Evolutionary conservation across 2,113 vertebrate species (phyloP), one percentile per base, ranked within the genome.

Genomic region (Menidia beryllina): DNA sequence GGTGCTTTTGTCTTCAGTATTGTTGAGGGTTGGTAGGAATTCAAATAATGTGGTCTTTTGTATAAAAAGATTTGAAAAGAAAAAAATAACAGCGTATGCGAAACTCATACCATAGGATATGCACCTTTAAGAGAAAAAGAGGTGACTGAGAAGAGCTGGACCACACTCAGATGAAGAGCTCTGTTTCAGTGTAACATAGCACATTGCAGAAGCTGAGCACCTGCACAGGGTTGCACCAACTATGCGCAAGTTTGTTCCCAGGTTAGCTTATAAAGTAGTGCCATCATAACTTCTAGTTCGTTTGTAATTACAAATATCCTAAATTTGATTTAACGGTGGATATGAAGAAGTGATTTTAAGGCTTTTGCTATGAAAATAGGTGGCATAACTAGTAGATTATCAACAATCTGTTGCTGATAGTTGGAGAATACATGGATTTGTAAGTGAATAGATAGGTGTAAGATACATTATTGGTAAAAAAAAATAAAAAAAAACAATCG

Each of bases 221-320:
- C 83, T 85, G 82, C 77, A 85, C 81, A 72, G 73, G 82, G 75
- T 86, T 86, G 84, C 84, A 88, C 75, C 84, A 89, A 77, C 88
- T 88, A 75, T 85, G 69, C 75, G 75, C 80, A 83, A 79, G 69
- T 87, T 83, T 84, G 79, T 85, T 88, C 85, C 87, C 83, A 84
- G 75, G 59, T 88, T 81, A 76, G 57, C 39, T 39, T 52, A 61
- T 39, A 72, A 72, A 65, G 54, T 54, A 67, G 64, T 38, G 72
- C 72, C 67, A 74, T 72, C 52, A 57, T 39, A 43, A 77, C 62
- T 78, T 72, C 65, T 64, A 34, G 60, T 77, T 83, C 24, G 64
- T 82, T 82, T 79, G 66, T 61, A 62, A 71, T 85, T 77, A 74
- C 62, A 72, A 50, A 75, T 55, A 72, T 52, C 45, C 41, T 53